Evolutionary conservation across 2,888 invertebrate species (phyloP).

Genomic region (Ophion obscuratus): DNA sequence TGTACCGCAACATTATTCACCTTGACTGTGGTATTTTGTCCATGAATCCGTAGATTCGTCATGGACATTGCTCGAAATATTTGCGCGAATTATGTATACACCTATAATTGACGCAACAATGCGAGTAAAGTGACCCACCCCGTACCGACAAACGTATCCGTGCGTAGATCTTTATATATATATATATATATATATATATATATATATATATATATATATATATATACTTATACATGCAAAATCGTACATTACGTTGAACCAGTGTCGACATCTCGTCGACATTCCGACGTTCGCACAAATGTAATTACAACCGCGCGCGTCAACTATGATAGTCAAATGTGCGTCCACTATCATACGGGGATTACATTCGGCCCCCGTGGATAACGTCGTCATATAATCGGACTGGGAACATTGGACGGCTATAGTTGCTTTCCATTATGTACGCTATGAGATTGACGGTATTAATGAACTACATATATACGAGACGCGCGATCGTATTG

Average conservation of each 20-base stretch:
- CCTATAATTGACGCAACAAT: slow-evolving; percentile 70
- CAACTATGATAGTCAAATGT: slow-evolving; percentile 13
- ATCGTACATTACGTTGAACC: slow-evolving; percentile 6
- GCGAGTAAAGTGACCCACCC: slow-evolving; percentile 65
- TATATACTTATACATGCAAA: not conserved
- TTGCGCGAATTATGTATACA: slow-evolving; percentile 67
- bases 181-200: not conserved
- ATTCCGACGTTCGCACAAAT: slow-evolving; percentile 54
- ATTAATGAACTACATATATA: not conserved
- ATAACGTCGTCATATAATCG: not conserved
- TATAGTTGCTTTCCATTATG: not conserved
- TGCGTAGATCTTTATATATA: not conserved
- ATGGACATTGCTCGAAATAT: slow-evolving; percentile 65
- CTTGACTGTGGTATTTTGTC: slow-evolving; percentile 22
- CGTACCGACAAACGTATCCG: slow-evolving; percentile 31
- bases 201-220: not conserved
- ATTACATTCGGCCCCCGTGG: not conserved
- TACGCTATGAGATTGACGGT: not conserved
- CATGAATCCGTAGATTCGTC: slow-evolving; percentile 49
- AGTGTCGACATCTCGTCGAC: slow-evolving; percentile 51
- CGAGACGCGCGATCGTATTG: not conserved
- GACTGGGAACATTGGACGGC: not conserved
- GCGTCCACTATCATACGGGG: not conserved
- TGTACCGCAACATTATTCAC: slow-evolving; percentile 57
- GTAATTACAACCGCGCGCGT: slow-evolving; percentile 24